phyloP scores from a whole-genome alignment of 2,888 invertebrate genomes.

The Microdon myrmicae region DNA sequence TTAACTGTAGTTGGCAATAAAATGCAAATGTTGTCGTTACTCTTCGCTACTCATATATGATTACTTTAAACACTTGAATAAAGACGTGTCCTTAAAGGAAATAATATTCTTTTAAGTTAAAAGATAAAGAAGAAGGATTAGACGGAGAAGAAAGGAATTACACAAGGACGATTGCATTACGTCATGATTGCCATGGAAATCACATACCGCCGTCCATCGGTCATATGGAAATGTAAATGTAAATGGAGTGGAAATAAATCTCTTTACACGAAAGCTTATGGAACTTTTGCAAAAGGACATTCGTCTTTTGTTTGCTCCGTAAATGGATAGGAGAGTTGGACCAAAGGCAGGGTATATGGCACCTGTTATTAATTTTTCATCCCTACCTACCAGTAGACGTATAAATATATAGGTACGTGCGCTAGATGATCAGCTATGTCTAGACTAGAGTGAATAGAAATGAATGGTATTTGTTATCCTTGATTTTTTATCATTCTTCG shows the following conservation, averaged over 20 bases:
- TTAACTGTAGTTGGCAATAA: slow-evolving; percentile 42
- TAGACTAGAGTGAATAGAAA: neutral
- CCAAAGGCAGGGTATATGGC: too few species aligned
- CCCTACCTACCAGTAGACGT: too few species aligned
- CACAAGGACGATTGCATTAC: slow-evolving; percentile 1
- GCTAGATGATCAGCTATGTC: neutral
- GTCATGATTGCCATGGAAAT: slow-evolving; percentile 42
- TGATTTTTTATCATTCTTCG: slow-evolving; percentile 28
- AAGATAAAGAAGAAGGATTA: neutral
- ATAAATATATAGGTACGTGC: too few species aligned
- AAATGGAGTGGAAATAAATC: slow-evolving; percentile 46
- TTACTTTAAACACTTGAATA: neutral
- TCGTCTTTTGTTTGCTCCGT: slow-evolving; percentile 11
- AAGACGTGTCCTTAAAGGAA: slow-evolving; percentile 2
- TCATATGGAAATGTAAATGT: slow-evolving; percentile 33
- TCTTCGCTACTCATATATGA: neutral
- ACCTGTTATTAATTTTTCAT: too few species aligned
- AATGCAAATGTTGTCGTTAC: slow-evolving; percentile 40
- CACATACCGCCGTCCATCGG: slow-evolving; percentile 17
- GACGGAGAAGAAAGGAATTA: slow-evolving; percentile 5
- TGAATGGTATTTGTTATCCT: slow-evolving; percentile 28
- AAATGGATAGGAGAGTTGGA: neutral
- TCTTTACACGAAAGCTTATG: slow-evolving; percentile 14
- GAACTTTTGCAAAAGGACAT: too few species aligned
- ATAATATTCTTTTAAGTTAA: slow-evolving; percentile 3